Conservation (phyloP, 2,797 vertebrate species). For the Acanthis flammea region DNA sequence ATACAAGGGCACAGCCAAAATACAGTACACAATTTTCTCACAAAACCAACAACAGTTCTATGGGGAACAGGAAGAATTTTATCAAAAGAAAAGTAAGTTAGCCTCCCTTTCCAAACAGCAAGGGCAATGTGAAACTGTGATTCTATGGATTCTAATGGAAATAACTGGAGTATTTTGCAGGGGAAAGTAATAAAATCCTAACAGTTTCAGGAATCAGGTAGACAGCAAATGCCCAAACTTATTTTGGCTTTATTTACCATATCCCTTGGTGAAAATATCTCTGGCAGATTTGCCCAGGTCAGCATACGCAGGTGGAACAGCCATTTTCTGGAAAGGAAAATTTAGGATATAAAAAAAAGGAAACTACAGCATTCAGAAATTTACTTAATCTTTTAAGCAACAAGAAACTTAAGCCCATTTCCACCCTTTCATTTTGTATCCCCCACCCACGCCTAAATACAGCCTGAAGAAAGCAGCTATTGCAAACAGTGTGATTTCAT, state of each 20-base stretch:
- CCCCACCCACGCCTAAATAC: neutral
- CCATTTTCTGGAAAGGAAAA: conserved; percentile 83
- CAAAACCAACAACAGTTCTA: neutral
- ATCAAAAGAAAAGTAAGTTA: neutral
- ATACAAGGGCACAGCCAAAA: neutral
- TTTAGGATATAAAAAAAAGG: neutral
- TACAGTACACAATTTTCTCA: neutral
- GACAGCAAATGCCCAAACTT: neutral
- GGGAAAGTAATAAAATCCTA: neutral
- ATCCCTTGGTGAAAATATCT: conserved; percentile 96
- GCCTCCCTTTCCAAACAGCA: neutral
- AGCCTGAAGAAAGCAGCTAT: neutral
- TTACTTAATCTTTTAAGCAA: neutral
- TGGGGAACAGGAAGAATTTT: neutral
- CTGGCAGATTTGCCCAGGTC: conserved; percentile 95
- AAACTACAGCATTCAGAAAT: neutral
- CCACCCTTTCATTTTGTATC: neutral
- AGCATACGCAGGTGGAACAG: conserved; percentile 89
- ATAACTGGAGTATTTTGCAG: neutral
- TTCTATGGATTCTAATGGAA: neutral
- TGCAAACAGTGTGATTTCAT: neutral
- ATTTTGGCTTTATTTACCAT: conserved; percentile 80
- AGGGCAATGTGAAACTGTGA: neutral
- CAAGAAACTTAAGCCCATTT: neutral
- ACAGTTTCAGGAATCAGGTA: neutral